phyloP scores from a whole-genome alignment of 2,113 vertebrate genomes.

The Sinocyclocheilus maitianheensis region DNA sequence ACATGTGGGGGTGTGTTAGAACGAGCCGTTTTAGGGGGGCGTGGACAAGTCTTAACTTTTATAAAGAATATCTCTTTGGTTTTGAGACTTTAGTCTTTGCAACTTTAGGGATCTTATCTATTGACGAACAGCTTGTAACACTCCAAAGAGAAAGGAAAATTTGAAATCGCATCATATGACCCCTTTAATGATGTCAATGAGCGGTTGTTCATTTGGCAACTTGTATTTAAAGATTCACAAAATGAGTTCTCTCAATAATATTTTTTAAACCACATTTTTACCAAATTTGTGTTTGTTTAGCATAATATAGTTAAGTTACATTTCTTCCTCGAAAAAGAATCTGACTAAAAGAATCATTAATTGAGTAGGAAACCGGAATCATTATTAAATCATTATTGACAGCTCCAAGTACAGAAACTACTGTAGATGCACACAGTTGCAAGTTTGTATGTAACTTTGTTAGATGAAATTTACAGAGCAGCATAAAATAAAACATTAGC shows the following conservation, averaged over 20 bases:
- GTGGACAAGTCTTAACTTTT: too few relatives aligned
- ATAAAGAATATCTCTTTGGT: too few relatives aligned
- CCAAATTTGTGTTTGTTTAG: background rate
- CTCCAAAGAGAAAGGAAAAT: too few relatives aligned
- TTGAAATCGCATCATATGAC: too few relatives aligned
- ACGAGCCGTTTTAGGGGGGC: too few relatives aligned
- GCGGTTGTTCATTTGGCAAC: too few relatives aligned
- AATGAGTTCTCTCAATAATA: background rate
- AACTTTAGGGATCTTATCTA: too few relatives aligned
- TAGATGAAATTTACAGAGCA: background rate
- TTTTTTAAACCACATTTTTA: background rate
- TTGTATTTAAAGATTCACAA: background rate
- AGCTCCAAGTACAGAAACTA: background rate
- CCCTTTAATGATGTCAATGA: background rate
- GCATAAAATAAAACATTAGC: slow-evolving; percentile 17
- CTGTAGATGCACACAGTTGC: background rate
- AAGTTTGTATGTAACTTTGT: background rate
- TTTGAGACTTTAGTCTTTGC: too few relatives aligned
- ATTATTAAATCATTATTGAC: background rate
- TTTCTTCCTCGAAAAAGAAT: background rate
- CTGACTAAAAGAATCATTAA: background rate
- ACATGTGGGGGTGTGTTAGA: too few relatives aligned
- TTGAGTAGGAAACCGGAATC: background rate
- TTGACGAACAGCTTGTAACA: too few relatives aligned
- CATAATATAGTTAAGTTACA: background rate